Percentiles rank a stretch among this genome's conserved stretches.
Evolutionary conservation across 37 sponge, comb jelly and placozoan genomes (phyloP).

Genomic region (Oscarella lobularis): DNA sequence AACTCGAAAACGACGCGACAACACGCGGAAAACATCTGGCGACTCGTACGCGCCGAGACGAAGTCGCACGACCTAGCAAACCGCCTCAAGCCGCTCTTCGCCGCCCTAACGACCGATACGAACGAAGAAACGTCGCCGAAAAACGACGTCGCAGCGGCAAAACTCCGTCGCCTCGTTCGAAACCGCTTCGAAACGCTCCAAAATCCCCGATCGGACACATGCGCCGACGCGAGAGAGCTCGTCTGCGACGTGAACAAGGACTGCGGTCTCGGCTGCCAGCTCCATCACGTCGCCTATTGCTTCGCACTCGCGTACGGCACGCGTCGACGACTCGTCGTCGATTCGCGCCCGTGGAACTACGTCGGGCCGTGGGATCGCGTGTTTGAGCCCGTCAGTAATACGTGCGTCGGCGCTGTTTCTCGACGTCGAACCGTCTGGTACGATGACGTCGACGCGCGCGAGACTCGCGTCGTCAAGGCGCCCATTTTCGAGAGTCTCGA

Average conservation of each 20-base stretch:
- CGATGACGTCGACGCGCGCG: not conserved
- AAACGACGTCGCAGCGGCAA: too few species aligned
- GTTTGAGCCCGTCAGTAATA: conserved; percentile 7
- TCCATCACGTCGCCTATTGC: conserved; percentile 66
- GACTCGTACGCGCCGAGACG: too few species aligned
- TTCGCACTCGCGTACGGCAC: conserved; percentile 61
- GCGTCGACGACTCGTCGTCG: conserved; percentile 39
- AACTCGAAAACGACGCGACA: too few species aligned
- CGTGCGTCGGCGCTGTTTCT: too few species aligned
- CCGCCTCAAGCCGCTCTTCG: too few species aligned
- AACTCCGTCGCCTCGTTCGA: too few species aligned
- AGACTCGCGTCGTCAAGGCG: conserved; percentile 12
- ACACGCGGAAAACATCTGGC: too few species aligned
- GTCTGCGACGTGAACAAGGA: conserved; percentile 44
- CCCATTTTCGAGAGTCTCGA: conserved; percentile 29
- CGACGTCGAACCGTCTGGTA: not conserved
- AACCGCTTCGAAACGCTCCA: not conserved
- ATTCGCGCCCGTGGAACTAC: conserved; percentile 4
- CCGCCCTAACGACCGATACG: too few species aligned
- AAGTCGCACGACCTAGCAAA: too few species aligned
- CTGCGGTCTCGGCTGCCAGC: conserved; percentile 77
- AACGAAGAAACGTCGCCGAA: too few species aligned
- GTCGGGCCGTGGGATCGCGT: conserved; percentile 3
- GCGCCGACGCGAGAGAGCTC: conserved; percentile 11
- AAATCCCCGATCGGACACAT: not conserved